Base-by-base conservation (phyloP, 2,797 vertebrate genomes). In the Peromyscus attwateri region DNA sequence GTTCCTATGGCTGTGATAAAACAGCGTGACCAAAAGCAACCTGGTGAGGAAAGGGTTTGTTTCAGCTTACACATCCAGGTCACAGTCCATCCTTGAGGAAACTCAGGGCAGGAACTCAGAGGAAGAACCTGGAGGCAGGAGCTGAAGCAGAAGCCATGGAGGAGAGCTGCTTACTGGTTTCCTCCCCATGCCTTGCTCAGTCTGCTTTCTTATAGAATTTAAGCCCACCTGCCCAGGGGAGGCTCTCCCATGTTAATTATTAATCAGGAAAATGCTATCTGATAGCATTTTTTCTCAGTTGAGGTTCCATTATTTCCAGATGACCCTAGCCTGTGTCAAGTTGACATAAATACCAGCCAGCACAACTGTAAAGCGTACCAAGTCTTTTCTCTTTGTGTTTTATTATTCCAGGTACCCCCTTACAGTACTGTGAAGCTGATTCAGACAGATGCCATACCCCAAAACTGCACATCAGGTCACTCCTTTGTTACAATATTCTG, bases 401-500 rank as follows among this genome's bases (percentile, higher is more conserved):
- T 2, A 16, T 87, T 43, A 8, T 19, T 37, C 77, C n/a, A 12
- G 31, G 14, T 3, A 23, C n/a, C 62, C 60, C 19, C 21, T 55
- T 17, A 34, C 11, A 77, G 73, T 12, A 23, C 31, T 3, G 29
- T 46, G n/a, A 19, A 87, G 27, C 83, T 62, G 90, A 46, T 52
- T 62, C 27, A 73, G 37, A 8, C 55, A 49, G 91, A 62, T 80
- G 4, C 6, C 11, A 0, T 46, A 27, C 21, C 66, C 21, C 43
- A 60, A 77, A 37, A 16, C 52, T 55, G 19, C 9, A 7, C 4
- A 6, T 16, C 10, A n/a, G 0, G 2, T 8, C 13, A 10, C 7
- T 43, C 60, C 21, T 11, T 10, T 27, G 10, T 64, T 5, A 57
- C 0, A 73, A n/a, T 3, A 27, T 64, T 57, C 40, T 43, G 46